Percentiles rank a stretch among this genome's conserved stretches.
Conservation (phyloP, 2,888 invertebrate species). For the Mimachlamys varia region DNA sequence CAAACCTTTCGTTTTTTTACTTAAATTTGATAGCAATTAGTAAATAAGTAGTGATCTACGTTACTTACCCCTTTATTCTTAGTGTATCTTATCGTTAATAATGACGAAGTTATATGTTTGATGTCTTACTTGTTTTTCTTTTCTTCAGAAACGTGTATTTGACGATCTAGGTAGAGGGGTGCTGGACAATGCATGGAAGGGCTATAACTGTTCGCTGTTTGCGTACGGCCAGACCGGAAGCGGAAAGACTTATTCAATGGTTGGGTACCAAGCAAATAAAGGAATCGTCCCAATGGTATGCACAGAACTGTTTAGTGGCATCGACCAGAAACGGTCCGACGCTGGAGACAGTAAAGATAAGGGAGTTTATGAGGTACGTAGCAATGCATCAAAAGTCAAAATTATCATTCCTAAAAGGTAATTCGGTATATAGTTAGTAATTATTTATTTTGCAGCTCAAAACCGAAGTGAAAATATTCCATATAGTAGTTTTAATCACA, state of each 20-base stretch:
- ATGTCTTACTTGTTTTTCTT: constrained; percentile 32
- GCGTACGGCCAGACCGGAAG: constrained; percentile 80
- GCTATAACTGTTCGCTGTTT: constrained; percentile 79
- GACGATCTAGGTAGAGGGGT: constrained; percentile 77
- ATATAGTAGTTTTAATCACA: no score
- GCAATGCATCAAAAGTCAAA: no score
- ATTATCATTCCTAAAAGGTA: no score
- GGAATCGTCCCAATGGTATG: constrained; percentile 78
- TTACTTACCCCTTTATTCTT: no score
- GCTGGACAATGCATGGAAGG: constrained; percentile 79
- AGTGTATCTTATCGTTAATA: background rate
- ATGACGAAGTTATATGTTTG: background rate
- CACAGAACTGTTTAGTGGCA: constrained; percentile 76
- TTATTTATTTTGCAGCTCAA: no score
- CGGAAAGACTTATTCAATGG: constrained; percentile 80
- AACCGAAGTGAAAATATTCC: no score
- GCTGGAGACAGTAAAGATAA: constrained; percentile 71
- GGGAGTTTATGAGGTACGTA: constrained; percentile 57
- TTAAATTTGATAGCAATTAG: no score
- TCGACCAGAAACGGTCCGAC: constrained; percentile 70
- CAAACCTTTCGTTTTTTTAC: no score
- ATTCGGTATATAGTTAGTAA: no score
- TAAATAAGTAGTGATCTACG: no score
- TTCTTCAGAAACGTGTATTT: constrained; percentile 73
- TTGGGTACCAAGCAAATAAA: constrained; percentile 79